These are phyloP conservation scores for Chrysochloris asiatica DNA, from an alignment of 2,113 vertebrate species.

Conservation along the genomic window DNA sequence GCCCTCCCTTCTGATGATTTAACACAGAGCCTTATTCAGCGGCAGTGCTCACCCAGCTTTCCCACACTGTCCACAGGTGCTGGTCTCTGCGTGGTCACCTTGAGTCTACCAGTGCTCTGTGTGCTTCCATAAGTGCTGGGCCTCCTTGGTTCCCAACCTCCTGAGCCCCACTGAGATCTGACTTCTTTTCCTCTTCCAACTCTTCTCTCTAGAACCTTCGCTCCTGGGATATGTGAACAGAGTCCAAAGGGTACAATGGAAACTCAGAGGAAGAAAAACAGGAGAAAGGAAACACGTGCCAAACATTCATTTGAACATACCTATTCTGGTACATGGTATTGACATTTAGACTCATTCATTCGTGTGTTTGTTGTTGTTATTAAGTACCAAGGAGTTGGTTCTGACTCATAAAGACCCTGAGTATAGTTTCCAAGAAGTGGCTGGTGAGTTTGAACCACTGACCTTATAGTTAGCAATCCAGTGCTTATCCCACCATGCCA, in stretches of 20 bases:
- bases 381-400: too few relatives aligned
- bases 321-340: background rate
- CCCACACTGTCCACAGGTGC: background rate
- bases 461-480: too few relatives aligned
- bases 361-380: background rate
- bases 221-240: background rate
- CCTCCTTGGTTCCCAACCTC: background rate
- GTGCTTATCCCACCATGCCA: too few relatives aligned
- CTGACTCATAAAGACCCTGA: too few relatives aligned
- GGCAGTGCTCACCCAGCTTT: background rate
- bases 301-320: background rate
- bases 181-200: background rate
- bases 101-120: accelerated
- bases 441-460: too few relatives aligned
- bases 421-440: too few relatives aligned
- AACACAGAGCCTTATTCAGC: background rate
- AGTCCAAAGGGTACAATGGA: background rate
- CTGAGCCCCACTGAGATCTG: background rate
- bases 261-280: background rate
- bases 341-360: background rate
- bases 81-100: background rate
- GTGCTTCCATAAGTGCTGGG: background rate
- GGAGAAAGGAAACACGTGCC: background rate
- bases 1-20: background rate
- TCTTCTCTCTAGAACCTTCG: background rate